Evolutionary conservation across 2,113 vertebrate species (phyloP), one percentile per base, ranked within the genome.

Genomic region (Fulmarus glacialis): DNA sequence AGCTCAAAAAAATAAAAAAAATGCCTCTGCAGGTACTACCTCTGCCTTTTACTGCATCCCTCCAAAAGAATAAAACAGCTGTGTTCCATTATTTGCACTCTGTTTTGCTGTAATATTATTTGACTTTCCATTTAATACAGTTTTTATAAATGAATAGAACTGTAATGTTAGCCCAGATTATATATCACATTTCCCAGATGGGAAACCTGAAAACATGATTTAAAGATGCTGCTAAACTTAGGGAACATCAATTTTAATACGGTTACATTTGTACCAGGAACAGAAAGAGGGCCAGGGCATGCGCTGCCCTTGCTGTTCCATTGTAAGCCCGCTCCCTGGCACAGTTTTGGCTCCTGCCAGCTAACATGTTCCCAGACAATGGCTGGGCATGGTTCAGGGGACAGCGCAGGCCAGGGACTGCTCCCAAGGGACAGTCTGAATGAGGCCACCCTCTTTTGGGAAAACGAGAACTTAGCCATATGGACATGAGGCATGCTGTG

Each of bases 351-450:
- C 81, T 95, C 78, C 78, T 52, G 73, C 89, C 87, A 72, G 73
- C 68, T 84, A 92, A 70, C 75, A 73, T 70, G 29, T 89, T 91
- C 91, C 70, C 89, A 94, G 52, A 97, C 97, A 97, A 97, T 95
- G 66, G 82, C 84, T 95, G 93, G 97, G 93, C 89, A 92, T 2
- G 22, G 89, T 74, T 94, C 72, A 87, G 87, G 94, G 87, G 67
- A 81, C 80, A 87, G 93, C 50, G 48, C n/a, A 83, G 91, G 83
- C 91, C 81, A 91, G 50, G 29, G 52, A 91, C 63, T 82, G 83
- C 72, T 95, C 89, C 87, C 45, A 79, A 3, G 23, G 21, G 71
- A 79, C 74, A 73, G 48, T 34, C 53, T 71, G 84, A 96, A 88
- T 73, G 84, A 87, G 52, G 92, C 95, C 87, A 90, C 87, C 64